A percentile compares a stretch with the other conserved stretches of the same genome.
phyloP scores from a whole-genome alignment of 1,140 invertebrate species.

The Drosophila pallidifrons region DNA sequence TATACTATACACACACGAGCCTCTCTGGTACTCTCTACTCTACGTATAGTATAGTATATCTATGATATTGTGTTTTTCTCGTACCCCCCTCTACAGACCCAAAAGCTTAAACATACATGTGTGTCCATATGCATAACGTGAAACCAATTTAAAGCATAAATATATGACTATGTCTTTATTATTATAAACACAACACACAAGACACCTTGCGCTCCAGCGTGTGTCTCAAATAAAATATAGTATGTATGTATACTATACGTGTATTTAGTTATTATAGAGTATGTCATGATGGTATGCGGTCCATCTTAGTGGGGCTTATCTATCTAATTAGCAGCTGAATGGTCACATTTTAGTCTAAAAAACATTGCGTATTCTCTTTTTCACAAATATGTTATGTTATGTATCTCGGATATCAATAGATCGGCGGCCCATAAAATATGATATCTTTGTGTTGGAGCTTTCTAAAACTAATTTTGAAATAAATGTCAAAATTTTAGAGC shows the following conservation, averaged over 20 bases:
- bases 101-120: not conserved
- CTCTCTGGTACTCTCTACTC: slow-evolving; percentile 39
- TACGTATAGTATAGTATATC: not conserved
- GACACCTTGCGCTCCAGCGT: slow-evolving; percentile 30
- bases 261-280: slow-evolving; percentile 22
- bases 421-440: slow-evolving; percentile 56
- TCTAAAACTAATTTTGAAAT: slow-evolving; percentile 79
- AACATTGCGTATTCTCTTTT: slow-evolving; percentile 42
- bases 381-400: not conserved
- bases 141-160: slow-evolving; percentile 73
- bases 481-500: slow-evolving; percentile 68
- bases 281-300: slow-evolving; percentile 13
- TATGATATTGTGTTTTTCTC: slow-evolving; percentile 25
- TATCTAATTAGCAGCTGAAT: slow-evolving; percentile 77
- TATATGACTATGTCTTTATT: slow-evolving; percentile 81
- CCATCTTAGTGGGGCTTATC: slow-evolving; percentile 54
- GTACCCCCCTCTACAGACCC: not conserved
- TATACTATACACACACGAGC: not conserved
- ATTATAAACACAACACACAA: slow-evolving; percentile 62
- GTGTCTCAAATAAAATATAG: slow-evolving; percentile 46
- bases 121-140: slow-evolving; percentile 60
- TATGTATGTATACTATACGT: not conserved
- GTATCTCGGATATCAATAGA: slow-evolving; percentile 15
- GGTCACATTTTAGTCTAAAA: slow-evolving; percentile 56
- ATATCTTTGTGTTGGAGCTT: slow-evolving; percentile 72